A percentile compares a stretch with the other conserved stretches of the same genome.
phyloP scores from a whole-genome alignment of 2,113 vertebrate genomes.

The Danio rerio region GRCz12tu NC_133196.1:1744001-1744500 shows the following conservation, averaged over 20 bases:
- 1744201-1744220: constrained; percentile 25
- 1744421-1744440: too few species aligned
- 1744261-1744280: not conserved
- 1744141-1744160: constrained; percentile 17
- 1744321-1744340: not conserved
- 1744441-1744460: too few species aligned
- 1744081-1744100: constrained; percentile 59
- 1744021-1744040: constrained; percentile 32
- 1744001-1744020: constrained; percentile 52
- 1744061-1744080: constrained; percentile 42
- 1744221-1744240: not conserved
- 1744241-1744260: not conserved
- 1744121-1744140: constrained; percentile 47
- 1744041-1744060: constrained; percentile 54
- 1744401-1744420: too few species aligned
- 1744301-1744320: not conserved
- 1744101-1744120: constrained; percentile 50
- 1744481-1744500: too few species aligned
- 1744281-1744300: not conserved
- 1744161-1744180: not conserved
- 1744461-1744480: too few species aligned
- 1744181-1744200: not conserved
- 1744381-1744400: too few species aligned
- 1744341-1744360: not conserved
- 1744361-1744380: too few species aligned